Conservation (phyloP, 2,888 invertebrate genomes). For the Lysandra coridon region DNA sequence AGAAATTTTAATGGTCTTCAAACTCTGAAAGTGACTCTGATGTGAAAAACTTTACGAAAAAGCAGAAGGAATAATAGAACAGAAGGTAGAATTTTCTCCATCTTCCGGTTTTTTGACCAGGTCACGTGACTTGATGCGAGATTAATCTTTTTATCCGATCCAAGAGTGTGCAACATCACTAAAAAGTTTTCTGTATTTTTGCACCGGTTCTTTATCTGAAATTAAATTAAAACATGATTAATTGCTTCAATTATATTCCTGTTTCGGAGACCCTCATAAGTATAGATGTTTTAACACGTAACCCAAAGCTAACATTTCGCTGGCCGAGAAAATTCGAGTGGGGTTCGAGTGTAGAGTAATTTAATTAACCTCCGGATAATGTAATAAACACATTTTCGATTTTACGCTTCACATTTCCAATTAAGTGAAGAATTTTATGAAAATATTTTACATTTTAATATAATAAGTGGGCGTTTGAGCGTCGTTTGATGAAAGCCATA, state of each 20-base stretch:
- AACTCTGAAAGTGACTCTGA: too few relatives aligned
- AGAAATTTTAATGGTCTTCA: too few relatives aligned
- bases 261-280: not conserved
- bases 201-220: not conserved
- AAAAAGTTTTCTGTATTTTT: too few relatives aligned
- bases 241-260: not conserved
- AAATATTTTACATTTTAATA: not conserved
- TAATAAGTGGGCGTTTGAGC: not conserved
- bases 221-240: not conserved
- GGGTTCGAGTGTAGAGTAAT: not conserved
- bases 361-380: conserved; percentile 4
- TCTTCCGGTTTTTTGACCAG: too few relatives aligned
- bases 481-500: not conserved
- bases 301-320: not conserved
- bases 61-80: too few relatives aligned
- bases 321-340: conserved; percentile 8
- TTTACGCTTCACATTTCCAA: conserved; percentile 1
- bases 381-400: conserved; percentile 15
- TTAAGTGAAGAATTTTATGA: conserved; percentile 1
- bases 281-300: not conserved
- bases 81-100: too few relatives aligned
- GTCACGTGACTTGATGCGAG: not conserved
- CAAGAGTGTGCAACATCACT: too few relatives aligned
- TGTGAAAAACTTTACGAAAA: too few relatives aligned
- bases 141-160: too few relatives aligned